A percentile compares a stretch with the other conserved stretches of the same genome.
Conservation (phyloP, 2,113 vertebrate genomes). For the Clupea harengus region DNA sequence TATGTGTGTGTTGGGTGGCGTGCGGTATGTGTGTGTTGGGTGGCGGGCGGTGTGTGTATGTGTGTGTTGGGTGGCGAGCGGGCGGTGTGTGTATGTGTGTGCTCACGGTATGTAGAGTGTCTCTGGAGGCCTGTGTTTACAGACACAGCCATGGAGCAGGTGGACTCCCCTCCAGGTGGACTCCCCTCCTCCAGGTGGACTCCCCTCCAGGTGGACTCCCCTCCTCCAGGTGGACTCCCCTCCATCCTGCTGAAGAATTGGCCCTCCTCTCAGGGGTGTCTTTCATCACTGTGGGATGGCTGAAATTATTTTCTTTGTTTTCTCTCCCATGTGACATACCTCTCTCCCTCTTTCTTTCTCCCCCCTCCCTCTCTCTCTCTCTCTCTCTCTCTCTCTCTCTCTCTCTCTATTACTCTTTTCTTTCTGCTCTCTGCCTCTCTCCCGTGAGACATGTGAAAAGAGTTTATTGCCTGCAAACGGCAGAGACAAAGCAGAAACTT, state of each 20-base stretch:
- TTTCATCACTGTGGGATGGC: conserved; percentile 12
- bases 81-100: not conserved
- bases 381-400: not conserved
- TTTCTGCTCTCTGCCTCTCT: not conserved
- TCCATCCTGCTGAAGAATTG: not conserved
- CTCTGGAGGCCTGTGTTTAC: not conserved
- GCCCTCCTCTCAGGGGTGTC: not conserved
- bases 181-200: not conserved
- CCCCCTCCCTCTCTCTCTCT: too few species aligned
- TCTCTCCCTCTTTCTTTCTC: not conserved
- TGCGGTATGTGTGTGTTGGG: too few species aligned
- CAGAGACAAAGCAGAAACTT: conserved; percentile 41
- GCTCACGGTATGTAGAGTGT: not conserved
- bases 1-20: too few species aligned
- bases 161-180: not conserved
- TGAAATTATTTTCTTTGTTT: not conserved
- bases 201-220: not conserved
- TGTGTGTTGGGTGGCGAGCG: too few species aligned
- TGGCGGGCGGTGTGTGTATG: too few species aligned
- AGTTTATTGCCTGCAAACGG: conserved; percentile 39
- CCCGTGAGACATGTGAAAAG: conserved; percentile 29
- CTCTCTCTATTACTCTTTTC: not conserved
- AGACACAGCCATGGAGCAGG: not conserved
- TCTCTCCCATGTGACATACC: not conserved
- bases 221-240: too few species aligned